Evolutionary conservation across 2,797 vertebrate species (phyloP).

Genomic region (Lacerta viridis): DNA sequence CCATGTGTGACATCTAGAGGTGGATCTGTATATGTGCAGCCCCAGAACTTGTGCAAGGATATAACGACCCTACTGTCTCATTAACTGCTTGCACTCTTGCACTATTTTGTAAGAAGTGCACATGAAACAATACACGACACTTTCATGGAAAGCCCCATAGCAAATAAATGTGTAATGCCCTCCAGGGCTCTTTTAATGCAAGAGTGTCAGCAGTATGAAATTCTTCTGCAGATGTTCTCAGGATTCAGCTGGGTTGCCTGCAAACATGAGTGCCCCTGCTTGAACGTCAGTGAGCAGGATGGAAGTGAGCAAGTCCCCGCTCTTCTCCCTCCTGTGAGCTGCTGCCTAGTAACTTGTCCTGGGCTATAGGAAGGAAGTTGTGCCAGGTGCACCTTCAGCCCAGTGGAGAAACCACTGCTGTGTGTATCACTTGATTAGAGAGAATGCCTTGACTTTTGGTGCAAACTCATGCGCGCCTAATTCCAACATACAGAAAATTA

Average conservation of each 20-base stretch:
- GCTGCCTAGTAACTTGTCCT: too few relatives aligned
- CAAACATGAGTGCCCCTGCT: not conserved
- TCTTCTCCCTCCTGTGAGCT: not conserved
- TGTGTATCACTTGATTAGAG: too few relatives aligned
- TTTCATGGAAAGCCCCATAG: not conserved
- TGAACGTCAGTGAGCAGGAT: not conserved
- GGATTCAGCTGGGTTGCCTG: not conserved
- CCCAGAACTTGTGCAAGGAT: not conserved
- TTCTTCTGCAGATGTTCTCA: not conserved
- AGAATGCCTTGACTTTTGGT: too few relatives aligned
- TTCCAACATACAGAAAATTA: not conserved
- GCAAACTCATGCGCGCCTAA: too few relatives aligned
- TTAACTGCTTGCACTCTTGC: not conserved
- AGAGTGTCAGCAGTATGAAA: not conserved
- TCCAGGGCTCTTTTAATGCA: not conserved
- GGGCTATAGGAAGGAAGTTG: too few relatives aligned
- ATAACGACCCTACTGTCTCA: not conserved
- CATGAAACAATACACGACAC: too few relatives aligned
- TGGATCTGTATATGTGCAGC: slow-evolving; percentile 52
- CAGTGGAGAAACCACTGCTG: too few relatives aligned
- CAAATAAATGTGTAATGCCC: not conserved
- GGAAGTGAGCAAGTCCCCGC: not conserved
- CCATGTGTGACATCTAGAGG: slow-evolving; percentile 63
- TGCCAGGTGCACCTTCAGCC: too few relatives aligned
- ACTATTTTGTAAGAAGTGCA: not conserved